Percentiles rank a stretch among this genome's conserved stretches.
These are phyloP conservation scores for Leiothrix lutea DNA, from an alignment of 2,113 vertebrate genomes.

Conservation along the genomic window DNA sequence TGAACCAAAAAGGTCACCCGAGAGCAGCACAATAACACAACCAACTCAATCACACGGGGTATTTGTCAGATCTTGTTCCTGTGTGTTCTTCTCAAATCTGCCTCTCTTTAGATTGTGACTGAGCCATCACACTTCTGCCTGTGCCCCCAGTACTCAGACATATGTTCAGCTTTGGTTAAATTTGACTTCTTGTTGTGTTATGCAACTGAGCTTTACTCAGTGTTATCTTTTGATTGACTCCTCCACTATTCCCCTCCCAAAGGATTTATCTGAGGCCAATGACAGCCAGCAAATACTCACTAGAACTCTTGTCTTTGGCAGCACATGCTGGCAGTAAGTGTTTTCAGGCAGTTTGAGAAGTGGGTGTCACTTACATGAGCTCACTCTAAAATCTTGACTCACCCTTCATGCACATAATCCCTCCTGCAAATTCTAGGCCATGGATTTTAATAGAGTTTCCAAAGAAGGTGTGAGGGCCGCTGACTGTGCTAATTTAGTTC, in stretches of 20 bases:
- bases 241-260: constrained; percentile 15
- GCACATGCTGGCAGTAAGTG: constrained; percentile 11
- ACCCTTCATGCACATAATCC: constrained; percentile 24
- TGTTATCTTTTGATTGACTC: constrained; percentile 58
- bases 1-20: constrained; percentile 21
- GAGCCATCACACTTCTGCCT: neutral
- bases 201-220: constrained; percentile 27
- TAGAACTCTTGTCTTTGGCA: constrained; percentile 45
- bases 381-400: constrained; percentile 44
- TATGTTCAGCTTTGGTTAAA: constrained; percentile 21
- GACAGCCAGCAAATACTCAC: constrained; percentile 35
- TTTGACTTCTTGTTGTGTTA: constrained; percentile 33
- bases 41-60: neutral
- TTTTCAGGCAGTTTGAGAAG: constrained; percentile 62
- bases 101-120: neutral
- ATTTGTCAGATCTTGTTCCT: neutral
- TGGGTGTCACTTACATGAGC: constrained; percentile 57
- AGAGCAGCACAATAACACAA: constrained; percentile 35
- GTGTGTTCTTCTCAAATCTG: neutral
- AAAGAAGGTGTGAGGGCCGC: constrained; percentile 42
- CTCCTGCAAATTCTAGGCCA: constrained; percentile 47
- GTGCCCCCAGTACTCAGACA: neutral
- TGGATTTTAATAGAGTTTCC: constrained; percentile 56
- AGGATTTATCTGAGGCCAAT: constrained; percentile 17
- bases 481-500: constrained; percentile 56